These are phyloP conservation scores for Aplocera efformata DNA, from an alignment of 2,888 invertebrate species.

Conservation along the genomic window DNA sequence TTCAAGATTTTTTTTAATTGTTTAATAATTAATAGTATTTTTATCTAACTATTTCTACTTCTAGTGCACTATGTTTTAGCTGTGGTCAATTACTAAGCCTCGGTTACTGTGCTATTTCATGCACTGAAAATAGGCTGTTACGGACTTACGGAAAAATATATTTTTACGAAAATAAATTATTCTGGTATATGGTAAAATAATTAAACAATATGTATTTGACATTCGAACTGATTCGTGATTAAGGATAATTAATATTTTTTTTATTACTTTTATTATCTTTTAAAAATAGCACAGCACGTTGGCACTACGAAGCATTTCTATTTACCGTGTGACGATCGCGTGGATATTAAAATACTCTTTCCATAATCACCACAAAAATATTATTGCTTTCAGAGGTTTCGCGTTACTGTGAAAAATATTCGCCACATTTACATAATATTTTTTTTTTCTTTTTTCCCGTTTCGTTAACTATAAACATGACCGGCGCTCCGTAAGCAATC, in stretches of 20 bases:
- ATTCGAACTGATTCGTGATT: background rate
- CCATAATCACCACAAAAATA: slow-evolving; percentile 72
- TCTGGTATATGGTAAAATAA: slow-evolving; percentile 7
- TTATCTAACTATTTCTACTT: slow-evolving; percentile 73
- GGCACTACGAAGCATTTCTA: slow-evolving; percentile 64
- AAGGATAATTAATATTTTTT: slow-evolving; percentile 10
- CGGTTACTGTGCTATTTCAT: slow-evolving; percentile 49
- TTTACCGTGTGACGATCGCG: slow-evolving; percentile 63
- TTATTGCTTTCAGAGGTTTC: slow-evolving; percentile 74
- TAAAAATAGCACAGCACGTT: slow-evolving; percentile 53
- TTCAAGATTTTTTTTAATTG: slow-evolving; percentile 68
- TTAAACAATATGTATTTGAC: slow-evolving; percentile 10
- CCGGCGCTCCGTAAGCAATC: slow-evolving; percentile 66
- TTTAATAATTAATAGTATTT: slow-evolving; percentile 71
- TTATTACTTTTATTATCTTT: slow-evolving; percentile 9
- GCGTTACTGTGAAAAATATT: slow-evolving; percentile 69
- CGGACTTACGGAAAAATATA: slow-evolving; percentile 14
- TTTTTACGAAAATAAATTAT: slow-evolving; percentile 25
- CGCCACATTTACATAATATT: slow-evolving; percentile 37
- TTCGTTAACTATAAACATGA: slow-evolving; percentile 39
- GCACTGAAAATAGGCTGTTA: slow-evolving; percentile 2
- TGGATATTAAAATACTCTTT: slow-evolving; percentile 71
- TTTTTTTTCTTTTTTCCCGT: slow-evolving; percentile 37
- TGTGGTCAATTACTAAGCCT: slow-evolving; percentile 73
- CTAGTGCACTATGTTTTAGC: slow-evolving; percentile 77